These are phyloP conservation scores for Drosophila azteca DNA, from an alignment of 1,140 invertebrate species.

Conservation along the genomic window DNA sequence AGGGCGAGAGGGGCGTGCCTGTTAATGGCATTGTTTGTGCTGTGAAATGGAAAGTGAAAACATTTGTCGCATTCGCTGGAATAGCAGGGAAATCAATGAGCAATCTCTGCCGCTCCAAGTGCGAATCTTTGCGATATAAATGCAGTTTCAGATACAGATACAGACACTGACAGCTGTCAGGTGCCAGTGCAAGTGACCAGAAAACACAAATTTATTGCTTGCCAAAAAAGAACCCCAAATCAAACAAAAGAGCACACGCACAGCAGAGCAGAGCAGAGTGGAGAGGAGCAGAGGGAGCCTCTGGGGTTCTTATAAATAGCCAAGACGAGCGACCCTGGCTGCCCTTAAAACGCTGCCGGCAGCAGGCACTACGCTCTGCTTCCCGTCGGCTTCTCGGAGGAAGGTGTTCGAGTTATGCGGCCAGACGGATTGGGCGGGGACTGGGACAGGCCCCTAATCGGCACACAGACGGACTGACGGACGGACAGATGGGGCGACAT, in stretches of 20 bases:
- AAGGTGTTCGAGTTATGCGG: constrained; percentile 66
- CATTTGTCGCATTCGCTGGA: constrained; percentile 61
- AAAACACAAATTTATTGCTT: constrained; percentile 68
- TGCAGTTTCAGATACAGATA: constrained; percentile 20
- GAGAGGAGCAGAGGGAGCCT: too few relatives aligned
- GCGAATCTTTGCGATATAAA: constrained; percentile 31
- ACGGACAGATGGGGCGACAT: constrained; percentile 4
- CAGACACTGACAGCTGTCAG: constrained; percentile 71
- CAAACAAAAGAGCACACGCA: constrained; percentile 8
- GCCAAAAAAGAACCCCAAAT: constrained; percentile 29
- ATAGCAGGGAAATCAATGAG: constrained; percentile 51
- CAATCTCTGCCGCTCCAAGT: background rate
- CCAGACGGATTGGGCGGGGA: constrained; percentile 30
- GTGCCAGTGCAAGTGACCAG: constrained; percentile 67
- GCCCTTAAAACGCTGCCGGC: constrained; percentile 74
- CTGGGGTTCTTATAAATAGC: constrained; percentile 73
- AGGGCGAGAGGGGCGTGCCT: constrained; percentile 59
- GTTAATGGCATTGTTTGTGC: constrained; percentile 37
- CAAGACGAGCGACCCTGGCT: constrained; percentile 70
- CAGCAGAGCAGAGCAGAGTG: too few relatives aligned
- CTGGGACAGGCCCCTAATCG: constrained; percentile 3
- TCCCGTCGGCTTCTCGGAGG: constrained; percentile 34
- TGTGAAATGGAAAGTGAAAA: constrained; percentile 55
- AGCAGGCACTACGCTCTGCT: constrained; percentile 62
- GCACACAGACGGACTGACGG: constrained; percentile 7